Conservation (phyloP, 2,797 vertebrate genomes). For the Rhinophrynus dorsalis region DNA sequence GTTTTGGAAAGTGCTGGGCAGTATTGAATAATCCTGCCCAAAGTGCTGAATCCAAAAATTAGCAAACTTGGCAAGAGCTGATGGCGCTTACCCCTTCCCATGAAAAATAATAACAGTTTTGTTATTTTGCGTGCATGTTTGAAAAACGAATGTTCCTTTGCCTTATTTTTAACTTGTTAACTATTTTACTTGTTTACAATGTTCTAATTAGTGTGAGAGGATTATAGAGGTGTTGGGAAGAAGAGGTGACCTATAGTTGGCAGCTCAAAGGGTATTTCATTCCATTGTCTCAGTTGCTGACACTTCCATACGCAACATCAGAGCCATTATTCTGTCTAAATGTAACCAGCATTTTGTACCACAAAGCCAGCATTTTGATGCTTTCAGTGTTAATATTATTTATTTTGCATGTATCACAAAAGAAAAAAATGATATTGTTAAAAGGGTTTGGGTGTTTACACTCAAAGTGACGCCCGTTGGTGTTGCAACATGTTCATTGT, state of each 20-base stretch:
- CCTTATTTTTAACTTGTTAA: conserved; percentile 47
- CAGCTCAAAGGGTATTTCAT: background rate
- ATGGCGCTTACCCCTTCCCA: conserved; percentile 19
- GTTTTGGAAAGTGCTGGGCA: conserved; percentile 14
- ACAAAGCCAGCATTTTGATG: conserved; percentile 32
- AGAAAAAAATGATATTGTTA: conserved; percentile 17
- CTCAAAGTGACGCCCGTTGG: conserved; percentile 40
- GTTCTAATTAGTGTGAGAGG: conserved; percentile 28
- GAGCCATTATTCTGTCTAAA: conserved; percentile 33
- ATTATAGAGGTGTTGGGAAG: background rate
- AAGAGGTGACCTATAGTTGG: background rate
- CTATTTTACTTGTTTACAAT: conserved; percentile 45
- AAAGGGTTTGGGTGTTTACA: conserved; percentile 19
- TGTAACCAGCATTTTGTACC: conserved; percentile 44
- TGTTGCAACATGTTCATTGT: conserved; percentile 64
- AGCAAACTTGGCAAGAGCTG: conserved; percentile 1
- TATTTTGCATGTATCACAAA: conserved; percentile 44
- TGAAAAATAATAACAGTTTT: conserved; percentile 18
- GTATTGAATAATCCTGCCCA: conserved; percentile 6
- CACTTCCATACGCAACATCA: conserved; percentile 17
- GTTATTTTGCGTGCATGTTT: conserved; percentile 46
- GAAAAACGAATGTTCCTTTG: conserved; percentile 37
- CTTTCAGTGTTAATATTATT: conserved; percentile 39
- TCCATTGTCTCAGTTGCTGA: conserved; percentile 14
- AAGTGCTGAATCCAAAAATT: background rate